A percentile compares a stretch with the other conserved stretches of the same genome.
phyloP scores from a whole-genome alignment of 2,113 vertebrate species.

The Pseudorectes ferrugineus region DNA sequence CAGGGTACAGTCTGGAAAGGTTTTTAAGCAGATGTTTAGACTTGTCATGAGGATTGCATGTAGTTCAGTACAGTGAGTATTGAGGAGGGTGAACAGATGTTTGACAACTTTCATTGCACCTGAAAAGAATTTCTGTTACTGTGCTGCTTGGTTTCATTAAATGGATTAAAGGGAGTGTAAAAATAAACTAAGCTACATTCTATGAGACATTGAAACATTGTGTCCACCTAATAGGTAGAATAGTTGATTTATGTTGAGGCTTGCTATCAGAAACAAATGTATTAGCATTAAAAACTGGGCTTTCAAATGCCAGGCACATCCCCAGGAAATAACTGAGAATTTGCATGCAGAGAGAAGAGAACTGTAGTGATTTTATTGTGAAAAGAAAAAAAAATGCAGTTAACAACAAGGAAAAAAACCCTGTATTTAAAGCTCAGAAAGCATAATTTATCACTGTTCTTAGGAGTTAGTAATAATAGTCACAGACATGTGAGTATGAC shows the following conservation, averaged over 20 bases:
- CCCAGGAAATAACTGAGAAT: background rate
- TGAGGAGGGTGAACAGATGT: background rate
- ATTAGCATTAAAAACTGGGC: background rate
- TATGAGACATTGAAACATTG: background rate
- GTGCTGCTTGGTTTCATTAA: background rate
- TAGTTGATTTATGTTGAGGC: background rate
- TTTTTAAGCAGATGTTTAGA: background rate
- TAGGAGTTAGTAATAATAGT: background rate
- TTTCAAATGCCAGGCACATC: background rate
- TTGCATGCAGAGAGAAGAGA: background rate
- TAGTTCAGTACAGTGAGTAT: background rate
- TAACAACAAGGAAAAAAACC: background rate
- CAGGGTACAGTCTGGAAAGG: background rate
- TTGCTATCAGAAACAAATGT: background rate
- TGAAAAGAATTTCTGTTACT: background rate
- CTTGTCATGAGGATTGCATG: background rate
- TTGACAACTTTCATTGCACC: background rate
- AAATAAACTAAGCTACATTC: background rate
- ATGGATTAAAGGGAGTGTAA: background rate
- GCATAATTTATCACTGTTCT: background rate
- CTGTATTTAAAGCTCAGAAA: background rate
- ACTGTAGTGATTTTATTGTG: background rate
- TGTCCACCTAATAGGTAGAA: background rate
- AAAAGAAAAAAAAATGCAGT: background rate
- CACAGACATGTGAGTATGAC: background rate